phyloP scores from a whole-genome alignment of 2,888 invertebrate genomes.

The Rapana venosa region DNA sequence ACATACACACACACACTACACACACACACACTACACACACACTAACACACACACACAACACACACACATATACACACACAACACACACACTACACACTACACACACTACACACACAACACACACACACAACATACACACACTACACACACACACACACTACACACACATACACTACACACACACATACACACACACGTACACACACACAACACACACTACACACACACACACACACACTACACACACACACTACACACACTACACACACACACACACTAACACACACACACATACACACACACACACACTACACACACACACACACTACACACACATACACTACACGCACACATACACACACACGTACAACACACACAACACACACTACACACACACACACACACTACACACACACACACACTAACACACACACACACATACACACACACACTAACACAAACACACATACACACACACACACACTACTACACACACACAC shows the following conservation, averaged over 20 bases:
- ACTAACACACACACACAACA: too few relatives aligned
- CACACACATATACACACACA: too few relatives aligned
- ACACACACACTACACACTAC: background rate
- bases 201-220: too few relatives aligned
- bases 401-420: background rate
- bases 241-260: background rate
- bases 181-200: slow-evolving; percentile 12
- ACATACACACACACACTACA: too few relatives aligned
- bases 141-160: background rate
- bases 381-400: slow-evolving; percentile 1
- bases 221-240: slow-evolving; percentile 22
- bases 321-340: too few relatives aligned
- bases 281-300: too few relatives aligned
- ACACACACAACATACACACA: background rate
- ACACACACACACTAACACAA: too few relatives aligned
- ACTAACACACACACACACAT: background rate
- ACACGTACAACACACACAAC: too few relatives aligned
- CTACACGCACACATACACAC: too few relatives aligned
- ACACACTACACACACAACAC: background rate
- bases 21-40: too few relatives aligned
- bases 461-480: background rate
- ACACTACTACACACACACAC: background rate
- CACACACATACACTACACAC: background rate
- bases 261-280: background rate
- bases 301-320: too few relatives aligned